Evolutionary conservation across 2,113 vertebrate genomes (phyloP).

Genomic region (Dendropsophus ebraccatus): DNA sequence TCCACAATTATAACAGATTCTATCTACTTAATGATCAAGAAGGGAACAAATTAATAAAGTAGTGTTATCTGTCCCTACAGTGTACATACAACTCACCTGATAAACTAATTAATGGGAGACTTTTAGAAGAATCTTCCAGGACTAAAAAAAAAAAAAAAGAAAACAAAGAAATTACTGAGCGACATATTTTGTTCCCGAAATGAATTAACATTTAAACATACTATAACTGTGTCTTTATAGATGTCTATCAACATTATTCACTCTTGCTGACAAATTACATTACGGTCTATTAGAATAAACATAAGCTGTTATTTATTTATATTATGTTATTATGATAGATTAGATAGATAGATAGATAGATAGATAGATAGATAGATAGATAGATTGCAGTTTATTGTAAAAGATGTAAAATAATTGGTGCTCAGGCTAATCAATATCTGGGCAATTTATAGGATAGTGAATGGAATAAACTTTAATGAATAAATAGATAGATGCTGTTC

Average conservation of each 20-base stretch:
- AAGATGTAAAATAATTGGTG: not conserved
- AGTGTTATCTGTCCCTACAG: conserved; percentile 67
- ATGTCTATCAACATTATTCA: too few species aligned
- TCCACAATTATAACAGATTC: conserved; percentile 70
- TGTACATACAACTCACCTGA: conserved; percentile 72
- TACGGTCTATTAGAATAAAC: too few species aligned
- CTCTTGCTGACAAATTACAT: too few species aligned
- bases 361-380: too few species aligned
- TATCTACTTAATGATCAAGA: conserved; percentile 71
- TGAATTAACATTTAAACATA: too few species aligned
- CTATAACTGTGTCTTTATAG: too few species aligned
- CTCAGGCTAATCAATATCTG: not conserved
- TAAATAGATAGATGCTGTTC: too few species aligned
- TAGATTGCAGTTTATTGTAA: too few species aligned
- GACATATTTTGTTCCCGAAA: not conserved
- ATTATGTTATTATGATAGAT: too few species aligned
- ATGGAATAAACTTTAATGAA: not conserved
- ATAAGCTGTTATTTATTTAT: too few species aligned
- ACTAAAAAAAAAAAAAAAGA: not conserved
- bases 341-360: too few species aligned
- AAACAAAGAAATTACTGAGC: not conserved
- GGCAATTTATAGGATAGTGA: not conserved
- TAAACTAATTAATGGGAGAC: conserved; percentile 14
- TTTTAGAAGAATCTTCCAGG: not conserved
- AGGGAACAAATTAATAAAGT: conserved; percentile 70